phyloP scores from a whole-genome alignment of 2,113 vertebrate species.

The Taxidea taxus region DNA sequence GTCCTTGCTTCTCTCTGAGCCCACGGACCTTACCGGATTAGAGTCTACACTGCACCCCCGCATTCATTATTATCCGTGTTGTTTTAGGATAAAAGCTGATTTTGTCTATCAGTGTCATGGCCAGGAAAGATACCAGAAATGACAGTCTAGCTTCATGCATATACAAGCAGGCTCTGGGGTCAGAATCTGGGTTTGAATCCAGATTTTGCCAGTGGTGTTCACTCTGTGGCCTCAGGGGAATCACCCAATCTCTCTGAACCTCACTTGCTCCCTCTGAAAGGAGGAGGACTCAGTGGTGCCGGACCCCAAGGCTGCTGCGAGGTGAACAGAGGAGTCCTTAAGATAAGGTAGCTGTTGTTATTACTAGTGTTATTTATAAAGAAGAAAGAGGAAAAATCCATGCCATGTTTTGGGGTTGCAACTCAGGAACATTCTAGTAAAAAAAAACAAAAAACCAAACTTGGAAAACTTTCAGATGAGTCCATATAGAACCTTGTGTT shows the following conservation, averaged over 20 bases:
- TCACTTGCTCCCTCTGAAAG: not conserved
- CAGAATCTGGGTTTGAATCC: not conserved
- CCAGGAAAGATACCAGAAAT: not conserved
- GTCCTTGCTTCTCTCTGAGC: not conserved
- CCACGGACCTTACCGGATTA: not conserved
- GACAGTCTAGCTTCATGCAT: not conserved
- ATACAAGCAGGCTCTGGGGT: not conserved
- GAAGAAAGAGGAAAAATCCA: not conserved
- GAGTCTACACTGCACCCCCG: not conserved
- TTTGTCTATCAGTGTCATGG: not conserved
- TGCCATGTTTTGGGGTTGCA: not conserved
- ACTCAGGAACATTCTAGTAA: not conserved
- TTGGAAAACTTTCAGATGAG: not conserved
- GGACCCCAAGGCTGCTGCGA: not conserved
- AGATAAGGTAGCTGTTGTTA: not conserved
- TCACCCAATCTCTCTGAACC: not conserved
- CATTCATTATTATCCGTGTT: not conserved
- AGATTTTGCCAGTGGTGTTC: not conserved
- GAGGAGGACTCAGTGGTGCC: not conserved
- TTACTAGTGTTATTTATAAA: not conserved
- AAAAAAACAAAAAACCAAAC: not conserved
- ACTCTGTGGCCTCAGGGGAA: not conserved
- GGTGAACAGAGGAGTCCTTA: not conserved
- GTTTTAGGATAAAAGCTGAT: not conserved
- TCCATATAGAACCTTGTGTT: not conserved